Base-by-base conservation (phyloP, 2,113 vertebrate species). In the Murina feae region DNA sequence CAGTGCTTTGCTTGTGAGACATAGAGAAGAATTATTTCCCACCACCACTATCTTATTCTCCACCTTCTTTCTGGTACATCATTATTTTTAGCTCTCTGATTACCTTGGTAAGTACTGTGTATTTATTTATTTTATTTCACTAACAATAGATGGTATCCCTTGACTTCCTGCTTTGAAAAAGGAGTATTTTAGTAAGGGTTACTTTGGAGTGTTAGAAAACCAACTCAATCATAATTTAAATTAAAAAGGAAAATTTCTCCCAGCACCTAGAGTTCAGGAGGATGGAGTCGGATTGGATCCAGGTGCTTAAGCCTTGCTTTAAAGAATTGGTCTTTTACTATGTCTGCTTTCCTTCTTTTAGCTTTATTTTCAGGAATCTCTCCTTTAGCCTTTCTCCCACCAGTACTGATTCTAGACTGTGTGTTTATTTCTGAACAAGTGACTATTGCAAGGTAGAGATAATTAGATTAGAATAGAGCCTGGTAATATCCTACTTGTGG, bases 41-140 rank as follows among this genome's bases (percentile, higher is more conserved):
- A 66, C 11, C n/a, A 49, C 37, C 10, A 39, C 66, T 91, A 55
- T 55, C 39, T 10, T 4, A 17, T 65, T 75, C 18, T 30, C 47
- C n/a, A 42, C 21, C 76, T 86, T 86, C 55, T 95, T 60, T 84
- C 39, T 84, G 79, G 53, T 66, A 13, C 5, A 21, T 75, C 35
- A 90, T 80, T 53, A 86, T 80, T 91, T 82, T 82, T 83, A 88
- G 69, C 39, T 87, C 39, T 69, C 35, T 85, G 63, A 12, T 92
- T 60, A 53, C 30, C 23, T 89, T 72, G 32, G 42, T 92, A 78
- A 89, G 71, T 68, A 51, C 25, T 69, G 3, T 87, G 25, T 60
- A 25, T 76, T 63, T 72, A 51, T 85, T 75, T 95, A n/a, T n/a
- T n/a, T n/a, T 71, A 92, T 84, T 88, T 89, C 44, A 79, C 18